Conservation (phyloP, 2,888 invertebrate species). For the Rhimphoctona megacephalus region DNA sequence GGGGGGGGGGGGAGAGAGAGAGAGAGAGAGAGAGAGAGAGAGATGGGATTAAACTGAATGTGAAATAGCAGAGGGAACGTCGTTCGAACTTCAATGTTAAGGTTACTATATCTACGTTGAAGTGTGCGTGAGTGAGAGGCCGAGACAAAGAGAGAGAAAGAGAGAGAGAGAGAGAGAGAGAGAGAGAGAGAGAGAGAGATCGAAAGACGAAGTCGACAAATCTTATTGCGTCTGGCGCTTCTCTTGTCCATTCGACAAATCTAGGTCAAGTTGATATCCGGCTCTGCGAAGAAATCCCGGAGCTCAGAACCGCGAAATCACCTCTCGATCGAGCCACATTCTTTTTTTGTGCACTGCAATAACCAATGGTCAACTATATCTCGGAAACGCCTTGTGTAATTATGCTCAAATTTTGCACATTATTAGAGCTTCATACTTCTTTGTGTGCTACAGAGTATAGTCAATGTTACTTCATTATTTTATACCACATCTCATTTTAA, state of each 20-base stretch:
- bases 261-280: constrained; percentile 81
- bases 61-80: constrained; percentile 49
- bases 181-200: not conserved
- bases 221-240: constrained; percentile 66
- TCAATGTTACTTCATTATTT: not conserved
- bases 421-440: not conserved
- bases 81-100: constrained; percentile 77
- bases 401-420: not conserved
- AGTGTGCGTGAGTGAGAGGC: constrained; percentile 14
- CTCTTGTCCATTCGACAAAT: constrained; percentile 69
- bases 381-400: not conserved
- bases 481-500: no score
- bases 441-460: not conserved
- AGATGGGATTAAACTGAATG: constrained; percentile 19
- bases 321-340: constrained; percentile 40
- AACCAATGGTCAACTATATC: not conserved
- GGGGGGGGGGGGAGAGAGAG: no score
- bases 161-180: constrained; percentile 3
- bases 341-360: constrained; percentile 24
- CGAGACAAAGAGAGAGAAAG: not conserved
- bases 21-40: not conserved
- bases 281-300: constrained; percentile 69
- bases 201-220: constrained; percentile 56
- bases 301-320: constrained; percentile 50
- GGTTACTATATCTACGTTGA: constrained; percentile 72